These are phyloP conservation scores for Hycleus cichorii DNA, from an alignment of 1,140 invertebrate species.

Conservation along the genomic window DNA sequence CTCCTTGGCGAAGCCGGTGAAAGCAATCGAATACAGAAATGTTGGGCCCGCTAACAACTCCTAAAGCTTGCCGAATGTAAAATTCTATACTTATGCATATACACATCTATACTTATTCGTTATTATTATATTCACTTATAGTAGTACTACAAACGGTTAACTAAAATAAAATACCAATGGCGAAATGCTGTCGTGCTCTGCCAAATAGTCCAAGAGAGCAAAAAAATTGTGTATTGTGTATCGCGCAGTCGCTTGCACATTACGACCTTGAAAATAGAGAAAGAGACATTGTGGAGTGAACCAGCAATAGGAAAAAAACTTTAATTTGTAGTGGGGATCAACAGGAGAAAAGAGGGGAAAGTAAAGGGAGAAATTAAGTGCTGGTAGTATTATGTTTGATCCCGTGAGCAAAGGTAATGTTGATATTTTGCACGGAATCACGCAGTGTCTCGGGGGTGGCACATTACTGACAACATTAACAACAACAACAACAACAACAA, in stretches of 20 bases:
- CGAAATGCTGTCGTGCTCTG: slow-evolving; percentile 17
- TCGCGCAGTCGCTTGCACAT: slow-evolving; percentile 23
- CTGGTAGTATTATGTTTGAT: slow-evolving; percentile 37
- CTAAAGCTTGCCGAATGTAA: slow-evolving; percentile 16
- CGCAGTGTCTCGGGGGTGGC: slow-evolving; percentile 16
- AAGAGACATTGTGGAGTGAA: slow-evolving; percentile 35
- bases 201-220: slow-evolving; percentile 20
- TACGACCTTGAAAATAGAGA: slow-evolving; percentile 41
- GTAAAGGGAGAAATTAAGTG: slow-evolving; percentile 42
- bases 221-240: slow-evolving; percentile 16
- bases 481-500: background rate
- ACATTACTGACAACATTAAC: slow-evolving; percentile 1
- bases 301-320: slow-evolving; percentile 37
- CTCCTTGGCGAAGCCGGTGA: slow-evolving; percentile 37
- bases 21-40: slow-evolving; percentile 30
- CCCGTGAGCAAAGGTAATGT: slow-evolving; percentile 27
- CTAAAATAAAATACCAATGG: slow-evolving; percentile 25
- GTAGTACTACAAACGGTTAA: slow-evolving; percentile 5
- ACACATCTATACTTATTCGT: too few species aligned
- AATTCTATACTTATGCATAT: slow-evolving; percentile 7
- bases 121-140: too few species aligned
- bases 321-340: slow-evolving; percentile 24
- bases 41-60: slow-evolving; percentile 12
- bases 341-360: slow-evolving; percentile 41
- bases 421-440: slow-evolving; percentile 20